These are phyloP conservation scores for Machaerirhynchus nigripectus DNA, from an alignment of 2,113 vertebrate genomes.

Conservation along the genomic window DNA sequence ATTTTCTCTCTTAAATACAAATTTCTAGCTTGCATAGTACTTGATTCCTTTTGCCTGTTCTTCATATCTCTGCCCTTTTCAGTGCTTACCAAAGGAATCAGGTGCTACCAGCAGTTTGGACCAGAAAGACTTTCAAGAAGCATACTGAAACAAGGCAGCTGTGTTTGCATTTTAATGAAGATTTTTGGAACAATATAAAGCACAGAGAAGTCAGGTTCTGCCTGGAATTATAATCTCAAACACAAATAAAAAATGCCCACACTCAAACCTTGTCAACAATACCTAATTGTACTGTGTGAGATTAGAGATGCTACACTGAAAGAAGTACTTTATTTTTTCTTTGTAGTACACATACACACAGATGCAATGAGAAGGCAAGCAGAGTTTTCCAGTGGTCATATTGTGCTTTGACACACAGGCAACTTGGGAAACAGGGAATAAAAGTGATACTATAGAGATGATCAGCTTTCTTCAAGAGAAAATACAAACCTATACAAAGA, in stretches of 20 bases:
- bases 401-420: background rate
- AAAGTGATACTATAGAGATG: background rate
- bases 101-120: background rate
- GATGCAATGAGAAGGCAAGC: background rate
- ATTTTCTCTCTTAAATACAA: background rate
- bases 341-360: background rate
- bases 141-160: background rate
- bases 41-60: background rate
- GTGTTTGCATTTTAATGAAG: background rate
- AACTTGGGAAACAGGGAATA: background rate
- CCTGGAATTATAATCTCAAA: background rate
- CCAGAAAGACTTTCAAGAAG: background rate
- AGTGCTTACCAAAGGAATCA: background rate
- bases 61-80: background rate
- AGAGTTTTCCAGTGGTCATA: background rate
- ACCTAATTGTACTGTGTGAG: background rate
- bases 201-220: background rate
- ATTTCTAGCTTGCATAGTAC: background rate
- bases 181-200: background rate
- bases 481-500: background rate
- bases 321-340: background rate
- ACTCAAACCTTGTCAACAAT: background rate
- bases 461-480: background rate
- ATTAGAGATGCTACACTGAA: background rate
- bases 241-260: background rate